Evolutionary conservation across 1,140 invertebrate genomes (phyloP), one percentile per base, ranked within the genome.

Genomic region (Batillaria attramentaria): DNA sequence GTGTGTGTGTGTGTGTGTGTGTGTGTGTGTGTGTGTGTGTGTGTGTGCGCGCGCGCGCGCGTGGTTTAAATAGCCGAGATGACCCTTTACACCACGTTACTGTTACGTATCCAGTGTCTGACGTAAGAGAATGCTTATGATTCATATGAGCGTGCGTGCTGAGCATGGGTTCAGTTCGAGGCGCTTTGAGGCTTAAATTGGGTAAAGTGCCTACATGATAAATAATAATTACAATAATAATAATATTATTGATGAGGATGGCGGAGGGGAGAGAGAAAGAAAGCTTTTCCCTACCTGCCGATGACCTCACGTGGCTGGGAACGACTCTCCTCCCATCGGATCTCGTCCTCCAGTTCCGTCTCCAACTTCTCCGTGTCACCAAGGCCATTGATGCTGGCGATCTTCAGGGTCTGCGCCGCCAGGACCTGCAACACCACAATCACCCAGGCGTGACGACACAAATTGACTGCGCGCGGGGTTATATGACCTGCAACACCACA

Each of bases 391-490:
- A 83, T 81, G 79, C 78, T 78, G 39, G 85, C 85, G 50, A 86
- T 82, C 81, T 84, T 84, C 41, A 84, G 72, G 18, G 85, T 82
- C 77, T 83, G 80, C 24, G 80, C 82, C 8, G 83, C 85, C 39
- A 86, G 75, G n/a, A 83, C 80, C 85, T 86, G 72, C 4, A 81
- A 0, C 28, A 13, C 33, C 8, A 24, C 28, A 66, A 24, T 13
- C 33, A 37, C 16, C 13, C 28, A 66, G 33, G 28, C 8, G 20
- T 66, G 10, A 35, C 62, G 20, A 60, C 8, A 33, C 5, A 37
- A 28, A 1, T 62, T 31, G 35, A 8, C 1, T 66, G 4, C 35
- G 35, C 0, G 5, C 39, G 6, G 31, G 28, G 6, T 28, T 16
- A 6, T 28, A 62, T n/a, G 20, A 28, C 31, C 6, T 18, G n/a